Evolutionary conservation across 35 echinoderm and acorn worm genomes (phyloP), one percentile per base, ranked within the genome.

Genomic region (Heliocidaris erythrogramma): DNA sequence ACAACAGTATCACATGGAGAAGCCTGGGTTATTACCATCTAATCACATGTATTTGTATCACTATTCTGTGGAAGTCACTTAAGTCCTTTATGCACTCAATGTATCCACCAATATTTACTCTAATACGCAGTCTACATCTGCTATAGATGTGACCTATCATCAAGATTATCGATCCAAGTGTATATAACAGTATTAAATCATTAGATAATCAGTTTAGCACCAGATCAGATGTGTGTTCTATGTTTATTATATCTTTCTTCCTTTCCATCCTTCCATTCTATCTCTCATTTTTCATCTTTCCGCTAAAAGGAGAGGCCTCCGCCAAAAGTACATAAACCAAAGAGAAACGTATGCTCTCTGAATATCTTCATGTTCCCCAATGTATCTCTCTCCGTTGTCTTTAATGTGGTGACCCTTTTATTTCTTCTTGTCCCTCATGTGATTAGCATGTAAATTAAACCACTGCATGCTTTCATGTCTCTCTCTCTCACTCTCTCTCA

Each of bases 261-360:
- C 87, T 89, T 48, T 89, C 87, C 18, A 32, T 59, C 48, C 50
- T 92, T 21, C 21, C 13, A 16, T 92, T 21, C 21, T 30, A 16
- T 92, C 49, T 92, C 48, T 92, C 91, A 48, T 92, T 59, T 30
- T 92, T 59, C 50, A 49, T 92, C 91, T 48, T 92, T 48, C 87
- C 87, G 29, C 47, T 92, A 52, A 59, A 50, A 92, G 91, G 91
- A 92, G 91, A 59, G 91, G 50, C 91, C 91, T 48, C 91, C 91
- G 30, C 91, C 91, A 92, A 92, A 92, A 92, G 91, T 92, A 13
- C 49, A 32, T 59, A 92, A 92, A 92, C 50, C 91, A 48, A 49
- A 49, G 91, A 92, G 29, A 92, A 92, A 92, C 48, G 91, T 92
- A 92, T 59, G 91, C 91, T 59, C 48, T 49, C 87, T 78, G 18